Percentiles rank a stretch among this genome's conserved stretches.
Conservation (phyloP, 2,888 invertebrate genomes). For the Drosophila demipolita region DNA sequence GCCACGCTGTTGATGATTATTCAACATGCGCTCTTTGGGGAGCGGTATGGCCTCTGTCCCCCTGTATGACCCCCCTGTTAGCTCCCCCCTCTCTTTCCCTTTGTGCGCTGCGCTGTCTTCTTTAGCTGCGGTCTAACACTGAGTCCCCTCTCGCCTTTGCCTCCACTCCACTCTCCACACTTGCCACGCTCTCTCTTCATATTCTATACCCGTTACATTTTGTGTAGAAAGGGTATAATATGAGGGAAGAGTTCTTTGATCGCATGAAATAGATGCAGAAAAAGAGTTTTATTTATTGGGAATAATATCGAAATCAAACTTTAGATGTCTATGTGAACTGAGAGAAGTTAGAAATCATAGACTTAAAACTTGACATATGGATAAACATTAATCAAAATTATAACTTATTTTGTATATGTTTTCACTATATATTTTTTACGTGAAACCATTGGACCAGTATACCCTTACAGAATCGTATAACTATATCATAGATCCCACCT, state of each 20-base stretch:
- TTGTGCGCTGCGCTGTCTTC: constrained; percentile 47
- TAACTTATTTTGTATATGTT: background rate
- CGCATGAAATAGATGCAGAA: background rate
- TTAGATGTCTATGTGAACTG: background rate
- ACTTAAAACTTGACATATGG: background rate
- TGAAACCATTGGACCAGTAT: background rate
- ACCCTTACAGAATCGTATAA: background rate
- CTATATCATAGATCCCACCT: background rate
- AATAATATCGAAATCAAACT: too few species aligned
- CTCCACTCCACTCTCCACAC: too few species aligned
- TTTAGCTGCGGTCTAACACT: constrained; percentile 32
- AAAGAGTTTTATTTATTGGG: background rate
- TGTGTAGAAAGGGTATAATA: background rate
- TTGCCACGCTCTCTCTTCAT: constrained; percentile 6
- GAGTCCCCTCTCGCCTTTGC: constrained; percentile 1
- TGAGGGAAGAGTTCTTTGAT: background rate
- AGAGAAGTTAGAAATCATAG: background rate
- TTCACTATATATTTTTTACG: background rate
- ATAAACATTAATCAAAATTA: fast-evolving
- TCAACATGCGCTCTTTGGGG: constrained; percentile 82
- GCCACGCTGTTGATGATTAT: constrained; percentile 77
- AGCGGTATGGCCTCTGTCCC: constrained; percentile 62
- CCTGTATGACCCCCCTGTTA: constrained; percentile 1
- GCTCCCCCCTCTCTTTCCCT: background rate
- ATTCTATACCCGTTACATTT: background rate